Evolutionary conservation across 2,888 invertebrate species (phyloP), one percentile per base, ranked within the genome.

Genomic region (Scotopteryx bipunctaria): DNA sequence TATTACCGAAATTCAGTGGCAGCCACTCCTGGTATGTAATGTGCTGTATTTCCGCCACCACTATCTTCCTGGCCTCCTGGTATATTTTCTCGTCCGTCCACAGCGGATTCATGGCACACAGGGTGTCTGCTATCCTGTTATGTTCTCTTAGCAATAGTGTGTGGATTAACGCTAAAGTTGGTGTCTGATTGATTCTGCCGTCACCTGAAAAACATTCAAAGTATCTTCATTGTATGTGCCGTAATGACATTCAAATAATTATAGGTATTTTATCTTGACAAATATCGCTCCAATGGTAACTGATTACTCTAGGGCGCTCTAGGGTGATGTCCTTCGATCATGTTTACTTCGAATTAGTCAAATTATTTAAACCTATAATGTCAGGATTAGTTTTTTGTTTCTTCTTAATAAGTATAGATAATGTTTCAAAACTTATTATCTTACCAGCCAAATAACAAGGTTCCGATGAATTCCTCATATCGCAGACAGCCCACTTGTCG

Each of bases 21-120:
- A 93, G 67, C 91, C 92, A 93, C 60, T 93, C 92, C 66, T 91
- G 88, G 65, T 92, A 93, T 2, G 92, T 90, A 33, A 93, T 92
- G 55, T 93, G 92, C 69, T 93, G 93, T 58, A 92, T 84, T 64
- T 91, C 86, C 0, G 92, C 92, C 17, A 92, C 81, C 15, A 92
- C 85, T 43, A 93, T 89, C 58, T 78, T 81, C 64, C 92, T 78
- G 1, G 91, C 71, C 67, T 92, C 93, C 68, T 92, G 92, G 70
- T 86, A 93, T 23, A 93, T 64, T 42, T 75, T 81, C 71, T 92
- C 92, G 61, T 93, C 93, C 16, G 71, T 74, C 92, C 93, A 93
- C 42, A 89, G 73, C 0, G 91, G 92, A 73, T 94, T 94, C 5
- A 93, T 61, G 0, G 69, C 61, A 1, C 75, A 68, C 32, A 93